These are phyloP conservation scores for Marronus borbonicus DNA, from an alignment of 2,888 invertebrate species.

Conservation along the genomic window DNA sequence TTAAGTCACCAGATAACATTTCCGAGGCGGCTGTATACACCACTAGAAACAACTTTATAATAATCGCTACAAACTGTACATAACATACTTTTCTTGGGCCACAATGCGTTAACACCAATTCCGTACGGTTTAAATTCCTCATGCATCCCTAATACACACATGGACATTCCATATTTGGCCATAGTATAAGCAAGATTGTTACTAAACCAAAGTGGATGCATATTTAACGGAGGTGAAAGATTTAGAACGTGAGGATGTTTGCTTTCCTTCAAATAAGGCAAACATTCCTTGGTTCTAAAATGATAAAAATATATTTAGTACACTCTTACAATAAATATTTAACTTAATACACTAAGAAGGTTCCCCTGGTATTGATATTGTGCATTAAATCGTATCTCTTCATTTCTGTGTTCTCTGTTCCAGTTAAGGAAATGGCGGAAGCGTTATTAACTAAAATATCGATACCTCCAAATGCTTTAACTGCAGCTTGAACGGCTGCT, in stretches of 20 bases:
- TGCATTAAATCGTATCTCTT: conserved; percentile 98
- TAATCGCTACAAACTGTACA: background rate
- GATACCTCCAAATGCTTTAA: conserved; percentile 93
- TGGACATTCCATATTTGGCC: conserved; percentile 99
- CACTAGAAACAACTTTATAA: conserved; percentile 70
- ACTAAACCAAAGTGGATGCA: conserved; percentile 92
- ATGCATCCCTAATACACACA: conserved; percentile 98
- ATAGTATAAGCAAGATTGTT: conserved; percentile 97
- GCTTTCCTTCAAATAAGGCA: conserved; percentile 90
- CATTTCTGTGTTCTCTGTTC: conserved; percentile 90
- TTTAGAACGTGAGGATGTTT: conserved; percentile 95
- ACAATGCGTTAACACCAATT: conserved; percentile 95
- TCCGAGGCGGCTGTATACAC: conserved; percentile 95
- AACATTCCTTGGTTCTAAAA: conserved; percentile 87
- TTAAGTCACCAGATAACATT: conserved; percentile 83
- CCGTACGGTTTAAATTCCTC: conserved; percentile 88
- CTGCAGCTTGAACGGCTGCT: conserved; percentile 82
- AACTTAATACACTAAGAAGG: conserved; percentile 87
- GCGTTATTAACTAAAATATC: conserved; percentile 97
- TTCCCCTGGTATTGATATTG: conserved; percentile 93
- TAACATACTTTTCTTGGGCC: conserved; percentile 89
- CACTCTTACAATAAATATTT: background rate
- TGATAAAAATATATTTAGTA: background rate
- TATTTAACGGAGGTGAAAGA: conserved; percentile 93
- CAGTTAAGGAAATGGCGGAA: conserved; percentile 91